Evolutionary conservation across 1,140 invertebrate species (phyloP).

Genomic region (Drosophila suzukii): DNA sequence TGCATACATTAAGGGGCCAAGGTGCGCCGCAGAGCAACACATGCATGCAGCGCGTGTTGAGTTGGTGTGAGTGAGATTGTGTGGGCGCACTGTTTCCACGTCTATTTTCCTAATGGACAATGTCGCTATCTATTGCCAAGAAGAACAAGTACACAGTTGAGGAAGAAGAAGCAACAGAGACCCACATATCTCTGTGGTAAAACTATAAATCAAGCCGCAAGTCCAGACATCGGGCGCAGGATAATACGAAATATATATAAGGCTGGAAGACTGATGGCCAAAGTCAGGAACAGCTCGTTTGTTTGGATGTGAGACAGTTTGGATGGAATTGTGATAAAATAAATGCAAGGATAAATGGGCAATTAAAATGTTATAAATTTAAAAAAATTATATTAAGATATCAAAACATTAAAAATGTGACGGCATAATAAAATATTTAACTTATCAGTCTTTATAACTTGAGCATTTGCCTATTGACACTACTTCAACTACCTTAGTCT

Average conservation of each 20-base stretch:
- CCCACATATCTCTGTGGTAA: slow-evolving; percentile 18
- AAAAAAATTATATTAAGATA: too few relatives aligned
- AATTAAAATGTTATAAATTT: too few relatives aligned
- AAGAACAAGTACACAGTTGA: neutral
- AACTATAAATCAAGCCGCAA: slow-evolving; percentile 71
- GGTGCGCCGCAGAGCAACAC: slow-evolving; percentile 71
- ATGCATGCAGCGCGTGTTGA: slow-evolving; percentile 37
- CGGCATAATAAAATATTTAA: too few relatives aligned
- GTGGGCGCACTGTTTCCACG: slow-evolving; percentile 26
- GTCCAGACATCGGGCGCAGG: slow-evolving; percentile 43
- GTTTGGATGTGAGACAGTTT: slow-evolving; percentile 31
- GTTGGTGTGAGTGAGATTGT: slow-evolving; percentile 27
- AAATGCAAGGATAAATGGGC: neutral
- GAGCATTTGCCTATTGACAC: too few relatives aligned
- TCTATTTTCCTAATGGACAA: slow-evolving; percentile 77
- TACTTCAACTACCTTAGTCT: too few relatives aligned
- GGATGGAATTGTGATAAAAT: slow-evolving; percentile 16
- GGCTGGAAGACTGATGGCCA: slow-evolving; percentile 40
- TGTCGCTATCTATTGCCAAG: slow-evolving; percentile 58
- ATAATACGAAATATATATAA: slow-evolving; percentile 12
- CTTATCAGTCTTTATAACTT: too few relatives aligned
- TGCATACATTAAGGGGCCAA: slow-evolving; percentile 82
- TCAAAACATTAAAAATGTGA: too few relatives aligned
- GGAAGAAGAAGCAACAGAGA: slow-evolving; percentile 1
- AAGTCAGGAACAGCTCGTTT: slow-evolving; percentile 46